A percentile compares a stretch with the other conserved stretches of the same genome.
Evolutionary conservation across 2,797 vertebrate genomes (phyloP).

Genomic region (Rhadinocentrus ornatus): DNA sequence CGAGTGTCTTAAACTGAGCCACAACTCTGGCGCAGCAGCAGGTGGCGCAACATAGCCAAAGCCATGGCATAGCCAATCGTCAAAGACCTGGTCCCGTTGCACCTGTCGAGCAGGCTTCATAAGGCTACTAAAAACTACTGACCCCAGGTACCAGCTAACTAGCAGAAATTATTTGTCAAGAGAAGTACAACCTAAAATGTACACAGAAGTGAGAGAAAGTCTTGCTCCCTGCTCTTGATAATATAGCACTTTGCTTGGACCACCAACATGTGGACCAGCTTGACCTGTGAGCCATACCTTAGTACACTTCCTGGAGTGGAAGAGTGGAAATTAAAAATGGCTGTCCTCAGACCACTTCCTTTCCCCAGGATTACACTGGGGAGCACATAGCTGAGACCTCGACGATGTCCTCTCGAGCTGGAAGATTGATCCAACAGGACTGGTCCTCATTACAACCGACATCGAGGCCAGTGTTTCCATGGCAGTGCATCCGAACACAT

Average conservation of each 20-base stretch:
- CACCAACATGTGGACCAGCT: neutral
- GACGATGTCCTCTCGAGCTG: slow-evolving; percentile 27
- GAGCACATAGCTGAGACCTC: slow-evolving; percentile 29
- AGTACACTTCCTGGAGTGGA: slow-evolving; percentile 2
- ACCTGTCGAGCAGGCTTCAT: no score
- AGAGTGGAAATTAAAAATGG: no score
- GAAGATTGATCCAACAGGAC: no score
- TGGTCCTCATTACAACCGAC: no score
- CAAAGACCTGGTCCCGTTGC: no score
- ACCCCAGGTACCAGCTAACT: neutral
- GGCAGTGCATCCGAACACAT: no score
- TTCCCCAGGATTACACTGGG: slow-evolving; percentile 31
- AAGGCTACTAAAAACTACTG: neutral
- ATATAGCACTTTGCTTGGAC: neutral
- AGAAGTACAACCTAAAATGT: neutral
- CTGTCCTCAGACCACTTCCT: slow-evolving; percentile 35
- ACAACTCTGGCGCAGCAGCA: no score
- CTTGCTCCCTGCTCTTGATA: neutral
- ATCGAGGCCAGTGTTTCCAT: no score
- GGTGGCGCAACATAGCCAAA: neutral
- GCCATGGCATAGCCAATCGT: no score
- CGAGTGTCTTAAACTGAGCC: no score
- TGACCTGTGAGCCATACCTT: no score
- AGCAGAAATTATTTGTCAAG: neutral
- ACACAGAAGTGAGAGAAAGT: neutral